These are phyloP conservation scores for Watsonalla binaria DNA, from an alignment of 2,888 invertebrate species.

Conservation along the genomic window DNA sequence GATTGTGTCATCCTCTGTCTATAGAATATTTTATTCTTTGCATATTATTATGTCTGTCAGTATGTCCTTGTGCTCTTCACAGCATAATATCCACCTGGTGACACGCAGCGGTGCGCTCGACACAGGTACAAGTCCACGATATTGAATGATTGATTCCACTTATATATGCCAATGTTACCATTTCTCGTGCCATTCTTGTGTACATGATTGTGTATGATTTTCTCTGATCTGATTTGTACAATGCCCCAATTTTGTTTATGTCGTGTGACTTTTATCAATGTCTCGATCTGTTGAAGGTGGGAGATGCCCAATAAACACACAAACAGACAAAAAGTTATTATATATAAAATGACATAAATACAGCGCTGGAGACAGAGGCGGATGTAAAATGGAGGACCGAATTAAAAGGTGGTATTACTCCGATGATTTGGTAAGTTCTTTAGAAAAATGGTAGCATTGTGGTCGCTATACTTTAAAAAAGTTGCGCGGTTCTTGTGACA, in stretches of 20 bases:
- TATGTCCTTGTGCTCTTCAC: conserved; percentile 45
- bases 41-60: conserved; percentile 14
- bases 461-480: conserved; percentile 1
- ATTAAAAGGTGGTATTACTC: conserved; percentile 36
- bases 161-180: conserved; percentile 3
- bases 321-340: conserved; percentile 5
- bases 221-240: conserved; percentile 35
- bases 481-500: no score
- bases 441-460: conserved; percentile 15
- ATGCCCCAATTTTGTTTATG: conserved; percentile 39
- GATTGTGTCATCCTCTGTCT: not conserved
- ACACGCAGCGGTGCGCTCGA: not conserved
- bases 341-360: not conserved
- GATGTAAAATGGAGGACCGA: conserved; percentile 8
- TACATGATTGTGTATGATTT: conserved; percentile 15
- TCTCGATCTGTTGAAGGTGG: conserved; percentile 74
- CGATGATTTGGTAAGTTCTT: conserved; percentile 38
- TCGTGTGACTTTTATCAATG: conserved; percentile 57
- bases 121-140: not conserved
- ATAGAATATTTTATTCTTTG: not conserved
- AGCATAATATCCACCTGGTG: conserved; percentile 17
- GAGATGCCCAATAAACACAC: conserved; percentile 30
- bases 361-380: not conserved
- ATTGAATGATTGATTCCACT: not conserved
- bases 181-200: conserved; percentile 8